These are phyloP conservation scores for Melanchra persicariae DNA, from an alignment of 2,888 invertebrate genomes.

Conservation along the genomic window DNA sequence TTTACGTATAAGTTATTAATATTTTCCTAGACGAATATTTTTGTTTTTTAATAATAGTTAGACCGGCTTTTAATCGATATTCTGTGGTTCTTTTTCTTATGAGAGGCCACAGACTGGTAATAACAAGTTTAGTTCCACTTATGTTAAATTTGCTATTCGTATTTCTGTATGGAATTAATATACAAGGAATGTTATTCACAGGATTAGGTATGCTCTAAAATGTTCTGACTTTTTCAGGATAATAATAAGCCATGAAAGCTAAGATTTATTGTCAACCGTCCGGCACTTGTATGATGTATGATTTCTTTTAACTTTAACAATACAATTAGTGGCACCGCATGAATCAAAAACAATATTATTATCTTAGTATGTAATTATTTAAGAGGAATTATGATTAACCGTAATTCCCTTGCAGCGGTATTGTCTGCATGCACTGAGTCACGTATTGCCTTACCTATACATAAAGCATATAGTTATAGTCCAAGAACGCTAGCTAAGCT, in stretches of 20 bases:
- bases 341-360: conserved; percentile 11
- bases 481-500: conserved; percentile 12
- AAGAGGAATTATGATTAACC: conserved; percentile 49
- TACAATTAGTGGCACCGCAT: background rate
- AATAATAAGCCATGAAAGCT: background rate
- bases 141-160: conserved; percentile 15
- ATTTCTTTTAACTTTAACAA: background rate
- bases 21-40: conserved; percentile 9
- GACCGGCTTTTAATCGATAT: conserved; percentile 16
- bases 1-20: conserved; percentile 12
- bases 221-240: background rate
- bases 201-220: background rate
- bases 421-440: conserved; percentile 67
- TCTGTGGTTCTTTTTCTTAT: conserved; percentile 4
- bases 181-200: background rate
- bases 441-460: conserved; percentile 61
- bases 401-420: conserved; percentile 45
- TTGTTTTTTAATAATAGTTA: conserved; percentile 11
- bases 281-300: background rate
- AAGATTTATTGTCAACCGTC: background rate
- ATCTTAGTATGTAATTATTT: conserved; percentile 25
- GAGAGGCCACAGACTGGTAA: conserved; percentile 31
- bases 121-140: conserved; percentile 35
- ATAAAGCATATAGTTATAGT: background rate
- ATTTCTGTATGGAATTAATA: background rate